Percentiles rank a stretch among this genome's conserved stretches.
These are phyloP conservation scores for Acrobasis suavella DNA, from an alignment of 2,888 invertebrate species.

Conservation along the genomic window DNA sequence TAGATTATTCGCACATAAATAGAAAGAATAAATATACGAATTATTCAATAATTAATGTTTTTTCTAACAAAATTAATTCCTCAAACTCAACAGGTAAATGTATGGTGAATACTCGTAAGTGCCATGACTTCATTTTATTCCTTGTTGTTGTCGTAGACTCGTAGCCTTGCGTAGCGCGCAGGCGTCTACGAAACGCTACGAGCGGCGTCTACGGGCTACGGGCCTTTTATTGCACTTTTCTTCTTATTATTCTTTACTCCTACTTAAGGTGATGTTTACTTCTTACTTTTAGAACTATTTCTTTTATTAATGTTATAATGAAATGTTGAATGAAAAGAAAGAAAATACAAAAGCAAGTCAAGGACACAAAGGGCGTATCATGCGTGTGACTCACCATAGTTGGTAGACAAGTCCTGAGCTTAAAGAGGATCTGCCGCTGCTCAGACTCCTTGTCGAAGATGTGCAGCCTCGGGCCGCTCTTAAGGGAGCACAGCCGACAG, in stretches of 20 bases:
- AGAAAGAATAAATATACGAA: too few species aligned
- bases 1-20: too few species aligned
- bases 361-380: conserved; percentile 29
- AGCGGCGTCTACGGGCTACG: conserved; percentile 43
- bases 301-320: not conserved
- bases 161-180: conserved; percentile 68
- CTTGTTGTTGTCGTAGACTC: conserved; percentile 54
- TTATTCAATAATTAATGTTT: not conserved
- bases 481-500: conserved; percentile 87
- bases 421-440: conserved; percentile 86
- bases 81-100: conserved; percentile 57
- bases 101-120: conserved; percentile 25
- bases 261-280: conserved; percentile 19
- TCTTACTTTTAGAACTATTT: not conserved
- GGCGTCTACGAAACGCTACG: conserved; percentile 69
- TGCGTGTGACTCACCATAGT: conserved; percentile 83
- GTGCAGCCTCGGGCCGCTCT: conserved; percentile 86
- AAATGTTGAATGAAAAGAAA: not conserved
- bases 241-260: conserved; percentile 19
- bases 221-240: conserved; percentile 42
- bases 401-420: conserved; percentile 86
- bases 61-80: conserved; percentile 21
- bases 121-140: conserved; percentile 33
- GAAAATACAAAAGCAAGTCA: conserved; percentile 20
- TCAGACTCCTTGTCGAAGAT: conserved; percentile 88